Evolutionary conservation across 1,140 invertebrate species (phyloP).

Genomic region (Penaeus indicus): DNA sequence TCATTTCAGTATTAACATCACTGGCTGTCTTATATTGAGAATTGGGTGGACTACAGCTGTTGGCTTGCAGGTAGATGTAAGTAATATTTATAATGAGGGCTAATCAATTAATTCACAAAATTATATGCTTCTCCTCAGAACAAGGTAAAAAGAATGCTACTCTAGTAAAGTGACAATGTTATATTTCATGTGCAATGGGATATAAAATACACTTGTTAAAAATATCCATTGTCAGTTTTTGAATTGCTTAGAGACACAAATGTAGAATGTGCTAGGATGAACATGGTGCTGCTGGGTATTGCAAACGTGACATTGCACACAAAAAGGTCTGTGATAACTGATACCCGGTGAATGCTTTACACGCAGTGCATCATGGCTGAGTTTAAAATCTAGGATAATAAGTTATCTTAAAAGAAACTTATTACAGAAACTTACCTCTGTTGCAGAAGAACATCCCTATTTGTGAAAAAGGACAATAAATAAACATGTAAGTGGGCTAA

Average conservation of each 20-base stretch:
- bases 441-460: too few species aligned
- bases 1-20: slow-evolving; percentile 15
- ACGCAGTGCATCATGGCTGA: slow-evolving; percentile 32
- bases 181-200: background rate
- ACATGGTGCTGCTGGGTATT: slow-evolving; percentile 40
- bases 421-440: background rate
- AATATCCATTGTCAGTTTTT: slow-evolving; percentile 25
- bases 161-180: slow-evolving; percentile 5
- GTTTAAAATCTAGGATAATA: background rate
- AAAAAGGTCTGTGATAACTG: slow-evolving; percentile 4
- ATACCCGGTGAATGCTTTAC: slow-evolving; percentile 26
- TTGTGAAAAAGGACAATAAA: background rate
- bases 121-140: slow-evolving; percentile 12
- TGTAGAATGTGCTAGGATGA: slow-evolving; percentile 31
- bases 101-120: slow-evolving; percentile 3
- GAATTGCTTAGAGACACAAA: slow-evolving; percentile 4
- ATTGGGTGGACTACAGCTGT: background rate
- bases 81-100: background rate
- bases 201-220: slow-evolving; percentile 26
- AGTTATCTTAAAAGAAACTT: background rate
- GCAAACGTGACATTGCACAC: slow-evolving; percentile 12
- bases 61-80: background rate
- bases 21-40: background rate
- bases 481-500: slow-evolving; percentile 5
- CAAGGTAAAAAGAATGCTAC: slow-evolving; percentile 18